Base-by-base conservation (phyloP, 2,888 invertebrate species). In the Meteorus cinctellus region DNA sequence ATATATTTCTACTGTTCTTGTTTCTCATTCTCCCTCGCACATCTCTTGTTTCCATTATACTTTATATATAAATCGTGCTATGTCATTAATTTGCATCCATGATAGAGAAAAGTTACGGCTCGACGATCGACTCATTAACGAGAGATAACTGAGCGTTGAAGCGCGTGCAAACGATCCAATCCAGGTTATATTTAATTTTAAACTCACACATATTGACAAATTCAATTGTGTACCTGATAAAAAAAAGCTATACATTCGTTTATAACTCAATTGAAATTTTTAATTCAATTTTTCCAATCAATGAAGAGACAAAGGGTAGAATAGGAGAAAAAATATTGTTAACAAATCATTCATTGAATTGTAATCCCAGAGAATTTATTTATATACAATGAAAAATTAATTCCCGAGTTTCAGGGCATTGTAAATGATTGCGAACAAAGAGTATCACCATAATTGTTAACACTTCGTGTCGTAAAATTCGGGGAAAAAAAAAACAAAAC, bases 161-260 rank as follows among this genome's bases (percentile, higher is more conserved):
- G 24, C 27, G 51, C 48, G 36, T 24, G 51, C 55, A 59, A 70
- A 51, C 16, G 34, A 48, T 48, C 48, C n/a, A 48, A 48, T n/a
- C 6, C 36, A 48, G 70, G 67, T 55, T 55, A 48, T 78, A 82
- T 84, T 76, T 78, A 81, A 81, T 83, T 84, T 82, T 60, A 72
- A 84, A 82, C 79, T 83, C 78, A 78, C 81, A 81, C 82, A 66
- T 82, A 41, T 84, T 82, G 80, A 80, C 82, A 83, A 82, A 84
- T 81, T 80, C 75, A 82, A 82, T 84, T 82, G 73, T 65, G 78
- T 77, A 48, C n/a, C 78, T 72, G 74, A 81, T 76, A 75, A 78
- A 82, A 78, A 82, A 81, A 82, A 80, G 82, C 81, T 41, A 41
- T 41, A 79, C 81, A 82, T 81, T 79, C 77, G 76, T 72, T 76